Evolutionary conservation across 2,797 vertebrate species (phyloP).

Genomic region (Botia kubotai): DNA sequence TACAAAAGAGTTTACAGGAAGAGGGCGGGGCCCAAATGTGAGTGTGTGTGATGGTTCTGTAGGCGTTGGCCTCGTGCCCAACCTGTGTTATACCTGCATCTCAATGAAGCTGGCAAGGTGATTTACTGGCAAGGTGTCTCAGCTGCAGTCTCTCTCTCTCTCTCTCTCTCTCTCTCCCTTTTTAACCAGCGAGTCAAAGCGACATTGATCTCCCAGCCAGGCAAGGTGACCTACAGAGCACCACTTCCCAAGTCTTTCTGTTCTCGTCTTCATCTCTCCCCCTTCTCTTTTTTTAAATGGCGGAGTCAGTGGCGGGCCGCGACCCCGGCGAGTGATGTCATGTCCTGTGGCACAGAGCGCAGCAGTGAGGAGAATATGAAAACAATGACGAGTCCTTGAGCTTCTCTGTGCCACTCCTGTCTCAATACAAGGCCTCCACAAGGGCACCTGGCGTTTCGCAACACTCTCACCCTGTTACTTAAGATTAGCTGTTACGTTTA

Average conservation of each 20-base stretch:
- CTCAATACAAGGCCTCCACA: conserved; percentile 38
- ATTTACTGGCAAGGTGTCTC: conserved; percentile 71
- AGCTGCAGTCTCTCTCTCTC: conserved; percentile 54
- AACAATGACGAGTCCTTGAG: conserved; percentile 39
- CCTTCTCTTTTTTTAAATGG: conserved; percentile 52
- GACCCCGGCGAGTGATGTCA: conserved; percentile 74
- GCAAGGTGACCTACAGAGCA: conserved; percentile 80
- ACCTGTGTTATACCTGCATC: conserved; percentile 77
- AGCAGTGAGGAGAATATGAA: conserved; percentile 52
- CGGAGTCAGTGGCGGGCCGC: conserved; percentile 74
- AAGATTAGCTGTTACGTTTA: background rate
- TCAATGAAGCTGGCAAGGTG: conserved; percentile 75
- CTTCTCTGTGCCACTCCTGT: conserved; percentile 28
- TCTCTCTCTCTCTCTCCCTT: conserved; percentile 53
- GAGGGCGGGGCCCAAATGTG: background rate
- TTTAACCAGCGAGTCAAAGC: conserved; percentile 75
- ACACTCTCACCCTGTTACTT: conserved; percentile 4
- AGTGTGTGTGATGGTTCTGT: conserved; percentile 54
- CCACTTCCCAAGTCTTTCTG: conserved; percentile 69
- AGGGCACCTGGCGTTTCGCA: conserved; percentile 46
- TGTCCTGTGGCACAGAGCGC: conserved; percentile 57
- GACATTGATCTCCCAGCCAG: conserved; percentile 81
- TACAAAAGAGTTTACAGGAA: background rate
- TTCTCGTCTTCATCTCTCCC: conserved; percentile 54
- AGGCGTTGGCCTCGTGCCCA: conserved; percentile 67